These are phyloP conservation scores for Argopecten irradians DNA, from an alignment of 1,140 invertebrate genomes.

Conservation along the genomic window DNA sequence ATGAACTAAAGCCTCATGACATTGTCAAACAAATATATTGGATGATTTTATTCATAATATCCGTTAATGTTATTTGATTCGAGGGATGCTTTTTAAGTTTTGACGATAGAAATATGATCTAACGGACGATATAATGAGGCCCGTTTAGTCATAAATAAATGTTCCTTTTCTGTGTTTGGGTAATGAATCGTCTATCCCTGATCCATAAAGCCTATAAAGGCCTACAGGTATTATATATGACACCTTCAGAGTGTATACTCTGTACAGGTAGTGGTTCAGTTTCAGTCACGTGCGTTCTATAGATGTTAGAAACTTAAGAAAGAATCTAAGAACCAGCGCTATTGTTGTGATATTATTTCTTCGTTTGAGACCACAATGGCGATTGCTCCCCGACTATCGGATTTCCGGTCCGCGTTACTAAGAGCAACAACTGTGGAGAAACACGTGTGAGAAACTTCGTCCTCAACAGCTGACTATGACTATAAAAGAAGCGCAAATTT, in stretches of 20 bases:
- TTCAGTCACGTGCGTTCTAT: not conserved
- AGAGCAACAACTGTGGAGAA: not conserved
- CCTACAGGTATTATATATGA: not conserved
- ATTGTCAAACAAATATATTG: too few species aligned
- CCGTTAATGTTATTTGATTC: not conserved
- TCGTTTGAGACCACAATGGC: not conserved
- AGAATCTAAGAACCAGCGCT: not conserved
- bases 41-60: not conserved
- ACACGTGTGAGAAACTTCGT: not conserved
- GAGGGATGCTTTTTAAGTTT: not conserved
- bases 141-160: not conserved
- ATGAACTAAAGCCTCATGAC: too few species aligned
- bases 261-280: slow-evolving; percentile 3
- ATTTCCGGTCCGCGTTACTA: not conserved
- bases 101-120: not conserved
- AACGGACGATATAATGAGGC: not conserved
- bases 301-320: not conserved
- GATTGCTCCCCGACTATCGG: not conserved
- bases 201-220: not conserved
- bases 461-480: not conserved
- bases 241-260: not conserved
- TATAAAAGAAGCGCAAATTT: too few species aligned
- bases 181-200: not conserved
- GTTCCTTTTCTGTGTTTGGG: not conserved
- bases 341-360: not conserved